Base-by-base conservation (phyloP, 2,113 vertebrate genomes). In the Xenopus tropicalis region DNA sequence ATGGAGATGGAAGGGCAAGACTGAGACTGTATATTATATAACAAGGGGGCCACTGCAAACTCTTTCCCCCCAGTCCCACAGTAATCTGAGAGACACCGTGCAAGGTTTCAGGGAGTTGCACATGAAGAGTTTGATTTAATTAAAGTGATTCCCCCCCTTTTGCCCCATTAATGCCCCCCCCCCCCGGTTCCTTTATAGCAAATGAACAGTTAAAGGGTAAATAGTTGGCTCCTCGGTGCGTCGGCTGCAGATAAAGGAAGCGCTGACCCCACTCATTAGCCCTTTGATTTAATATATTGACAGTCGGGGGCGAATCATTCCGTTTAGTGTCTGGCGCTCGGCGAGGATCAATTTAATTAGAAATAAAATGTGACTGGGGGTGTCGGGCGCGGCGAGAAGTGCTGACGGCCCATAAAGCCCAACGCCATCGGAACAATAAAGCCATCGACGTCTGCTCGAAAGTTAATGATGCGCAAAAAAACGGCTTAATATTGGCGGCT, bases 281-380 rank as follows among this genome's bases (percentile, higher is more conserved):
- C 90, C 92, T 91, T 92, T 96, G 94, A 96, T 98, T 98, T 99
- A 97, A 96, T 97, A 95, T 99, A 98, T 97, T 96, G 95, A 98
- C 95, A 97, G 95, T 96, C 87, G 88, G 92, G 90, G 93, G 92
- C 91, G 93, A 97, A 98, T 96, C 96, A 98, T 96, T 96, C 93
- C 89, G 90, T 95, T 96, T 96, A 97, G 94, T 93, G 91, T 93
- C 91, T 94, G 93, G 90, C 91, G 90, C 92, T 89, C 92, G 89
- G 82, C 85, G 89, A 90, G 91, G 93, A 96, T 98, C 95, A 96
- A 97, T 98, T 98, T 95, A 98, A 99, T 98, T 98, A 97, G 94
- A 96, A 97, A 96, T 97, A 95, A 98, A 96, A 97, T 97, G 93
- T 92, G 93, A 94, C 93, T 95, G 25, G 25, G 89, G 90, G 90